Percentiles rank a stretch among this genome's conserved stretches.
Conservation (phyloP, 2,888 invertebrate species). For the Chaetogeoica ovagalla region DNA sequence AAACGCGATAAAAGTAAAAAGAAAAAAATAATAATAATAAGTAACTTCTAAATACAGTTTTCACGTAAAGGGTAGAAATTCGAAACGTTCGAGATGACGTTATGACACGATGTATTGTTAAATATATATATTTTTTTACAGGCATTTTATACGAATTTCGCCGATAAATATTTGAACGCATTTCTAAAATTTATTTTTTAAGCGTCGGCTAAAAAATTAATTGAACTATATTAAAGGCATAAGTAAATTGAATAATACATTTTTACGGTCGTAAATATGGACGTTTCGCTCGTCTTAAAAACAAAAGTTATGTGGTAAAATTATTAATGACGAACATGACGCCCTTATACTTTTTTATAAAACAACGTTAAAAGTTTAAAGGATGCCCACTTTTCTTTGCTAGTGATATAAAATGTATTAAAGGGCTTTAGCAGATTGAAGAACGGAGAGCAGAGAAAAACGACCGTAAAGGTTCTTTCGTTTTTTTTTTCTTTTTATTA, state of each 20-base stretch:
- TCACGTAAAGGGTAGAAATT: too few species aligned
- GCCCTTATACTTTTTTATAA: conserved; percentile 13
- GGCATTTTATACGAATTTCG: not conserved
- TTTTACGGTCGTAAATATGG: conserved; percentile 23
- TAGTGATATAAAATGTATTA: conserved; percentile 41
- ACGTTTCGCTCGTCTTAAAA: conserved; percentile 8
- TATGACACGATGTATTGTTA: not conserved
- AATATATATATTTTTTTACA: not conserved
- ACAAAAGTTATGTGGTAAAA: conserved; percentile 18
- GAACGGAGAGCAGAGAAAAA: conserved; percentile 1
- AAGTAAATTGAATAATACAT: conserved; percentile 31
- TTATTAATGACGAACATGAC: conserved; percentile 34
- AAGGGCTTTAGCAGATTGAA: conserved; percentile 40
- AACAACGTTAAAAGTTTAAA: conserved; percentile 37
- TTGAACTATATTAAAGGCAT: conserved; percentile 2
- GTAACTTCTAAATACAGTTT: too few species aligned
- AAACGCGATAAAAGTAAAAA: too few species aligned
- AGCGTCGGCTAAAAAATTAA: not conserved
- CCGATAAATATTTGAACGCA: not conserved
- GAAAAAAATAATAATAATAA: too few species aligned
- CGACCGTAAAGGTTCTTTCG: not conserved
- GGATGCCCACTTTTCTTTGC: conserved; percentile 12
- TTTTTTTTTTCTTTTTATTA: conserved; percentile 7
- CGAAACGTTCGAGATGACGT: too few species aligned
- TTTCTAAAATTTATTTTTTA: not conserved